phyloP scores from a whole-genome alignment of 2,113 vertebrate genomes.

The Oncorhynchus gorbuscha region DNA sequence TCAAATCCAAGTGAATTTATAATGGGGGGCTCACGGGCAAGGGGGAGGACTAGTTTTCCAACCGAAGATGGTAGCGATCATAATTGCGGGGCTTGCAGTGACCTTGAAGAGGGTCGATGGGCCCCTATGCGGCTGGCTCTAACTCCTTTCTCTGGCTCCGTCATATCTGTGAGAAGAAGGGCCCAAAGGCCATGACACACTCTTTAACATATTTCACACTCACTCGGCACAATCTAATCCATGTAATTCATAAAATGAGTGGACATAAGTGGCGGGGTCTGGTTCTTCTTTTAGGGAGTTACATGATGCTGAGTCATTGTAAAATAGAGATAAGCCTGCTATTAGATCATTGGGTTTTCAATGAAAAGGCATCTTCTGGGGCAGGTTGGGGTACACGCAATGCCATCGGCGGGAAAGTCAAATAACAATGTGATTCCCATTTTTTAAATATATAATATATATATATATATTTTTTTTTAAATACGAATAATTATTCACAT shows the following conservation, averaged over 20 bases:
- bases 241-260: conserved; percentile 1
- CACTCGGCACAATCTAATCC: background rate
- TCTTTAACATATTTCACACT: conserved; percentile 7
- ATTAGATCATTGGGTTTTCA: too few relatives aligned
- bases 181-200: background rate
- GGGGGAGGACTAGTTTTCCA: conserved; percentile 14
- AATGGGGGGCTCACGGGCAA: conserved; percentile 35
- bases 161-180: conserved; percentile 13
- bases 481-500: too few relatives aligned
- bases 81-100: conserved; percentile 40
- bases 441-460: too few relatives aligned
- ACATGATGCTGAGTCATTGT: too few relatives aligned
- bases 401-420: too few relatives aligned
- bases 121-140: background rate
- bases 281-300: background rate
- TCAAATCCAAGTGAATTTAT: conserved; percentile 55
- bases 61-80: conserved; percentile 34
- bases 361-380: too few relatives aligned
- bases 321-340: too few relatives aligned
- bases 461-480: too few relatives aligned
- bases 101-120: conserved; percentile 33
- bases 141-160: background rate
- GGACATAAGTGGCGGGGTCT: background rate
- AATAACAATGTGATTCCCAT: too few relatives aligned
- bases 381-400: too few relatives aligned